phyloP scores from a whole-genome alignment of 1,140 invertebrate genomes.

The Ceratosolen fusciceps region DNA sequence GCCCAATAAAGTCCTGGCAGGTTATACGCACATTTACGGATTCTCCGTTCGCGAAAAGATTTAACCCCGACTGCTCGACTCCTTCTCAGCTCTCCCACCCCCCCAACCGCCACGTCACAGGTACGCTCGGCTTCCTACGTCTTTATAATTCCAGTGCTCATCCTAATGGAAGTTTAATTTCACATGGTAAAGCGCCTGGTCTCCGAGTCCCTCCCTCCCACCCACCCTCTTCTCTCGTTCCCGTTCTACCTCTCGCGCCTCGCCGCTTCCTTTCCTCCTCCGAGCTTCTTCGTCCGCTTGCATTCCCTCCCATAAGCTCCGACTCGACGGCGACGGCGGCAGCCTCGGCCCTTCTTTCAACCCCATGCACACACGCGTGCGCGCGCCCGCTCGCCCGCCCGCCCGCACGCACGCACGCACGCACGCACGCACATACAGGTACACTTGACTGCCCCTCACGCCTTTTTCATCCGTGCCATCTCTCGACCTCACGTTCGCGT shows the following conservation, averaged over 20 bases:
- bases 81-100: background rate
- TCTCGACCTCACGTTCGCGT: constrained; percentile 29
- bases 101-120: background rate
- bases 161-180: constrained; percentile 66
- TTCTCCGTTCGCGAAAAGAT: background rate
- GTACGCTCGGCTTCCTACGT: constrained; percentile 45
- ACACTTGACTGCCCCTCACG: constrained; percentile 4
- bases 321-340: too few species aligned
- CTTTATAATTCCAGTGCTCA: constrained; percentile 62
- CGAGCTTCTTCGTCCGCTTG: constrained; percentile 25
- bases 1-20: background rate
- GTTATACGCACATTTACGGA: background rate
- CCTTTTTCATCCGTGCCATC: constrained; percentile 17
- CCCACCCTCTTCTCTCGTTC: constrained; percentile 25
- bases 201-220: constrained; percentile 37
- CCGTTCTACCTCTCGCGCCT: constrained; percentile 24
- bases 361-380: background rate
- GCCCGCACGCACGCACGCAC: background rate
- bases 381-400: background rate
- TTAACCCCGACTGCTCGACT: background rate
- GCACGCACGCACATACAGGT: constrained; percentile 2
- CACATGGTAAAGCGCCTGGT: constrained; percentile 48
- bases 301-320: background rate
- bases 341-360: too few species aligned
- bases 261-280: constrained; percentile 29